These are phyloP conservation scores for Alviniconcha strummeri DNA, from an alignment of 2,888 invertebrate species.

Conservation along the genomic window DNA sequence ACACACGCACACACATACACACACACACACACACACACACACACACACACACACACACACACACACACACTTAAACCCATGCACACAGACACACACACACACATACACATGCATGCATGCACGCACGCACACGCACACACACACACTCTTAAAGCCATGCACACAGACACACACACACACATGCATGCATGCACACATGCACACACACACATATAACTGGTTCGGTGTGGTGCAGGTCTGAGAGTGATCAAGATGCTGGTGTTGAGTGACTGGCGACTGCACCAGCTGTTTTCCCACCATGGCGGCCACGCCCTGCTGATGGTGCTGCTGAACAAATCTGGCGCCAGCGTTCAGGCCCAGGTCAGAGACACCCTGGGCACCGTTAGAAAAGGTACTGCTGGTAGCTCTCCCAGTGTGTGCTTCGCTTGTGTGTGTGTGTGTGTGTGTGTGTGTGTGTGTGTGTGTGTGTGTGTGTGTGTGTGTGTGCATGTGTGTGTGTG, in stretches of 20 bases:
- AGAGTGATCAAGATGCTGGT: constrained; percentile 55
- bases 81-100: too few species aligned
- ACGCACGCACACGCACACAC: too few species aligned
- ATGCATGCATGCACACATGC: too few species aligned
- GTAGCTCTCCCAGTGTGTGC: neutral
- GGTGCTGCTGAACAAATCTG: constrained; percentile 51
- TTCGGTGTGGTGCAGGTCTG: constrained; percentile 44
- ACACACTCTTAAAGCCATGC: too few species aligned
- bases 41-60: neutral
- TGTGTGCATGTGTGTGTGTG: too few species aligned
- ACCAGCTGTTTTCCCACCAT: constrained; percentile 57
- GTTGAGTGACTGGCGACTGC: constrained; percentile 54
- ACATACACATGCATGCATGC: too few species aligned
- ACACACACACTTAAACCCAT: neutral
- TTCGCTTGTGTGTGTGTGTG: too few species aligned
- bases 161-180: too few species aligned
- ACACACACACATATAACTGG: too few species aligned
- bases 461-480: too few species aligned
- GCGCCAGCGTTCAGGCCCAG: constrained; percentile 51
- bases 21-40: constrained; percentile 5
- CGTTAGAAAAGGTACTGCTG: constrained; percentile 51
- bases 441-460: too few species aligned
- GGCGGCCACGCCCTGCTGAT: constrained; percentile 59
- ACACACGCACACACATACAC: neutral
- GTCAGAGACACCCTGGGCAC: constrained; percentile 53